A percentile compares a stretch with the other conserved stretches of the same genome.
phyloP scores from a whole-genome alignment of 2,888 invertebrate species.

The Drosophila lutescens region DNA sequence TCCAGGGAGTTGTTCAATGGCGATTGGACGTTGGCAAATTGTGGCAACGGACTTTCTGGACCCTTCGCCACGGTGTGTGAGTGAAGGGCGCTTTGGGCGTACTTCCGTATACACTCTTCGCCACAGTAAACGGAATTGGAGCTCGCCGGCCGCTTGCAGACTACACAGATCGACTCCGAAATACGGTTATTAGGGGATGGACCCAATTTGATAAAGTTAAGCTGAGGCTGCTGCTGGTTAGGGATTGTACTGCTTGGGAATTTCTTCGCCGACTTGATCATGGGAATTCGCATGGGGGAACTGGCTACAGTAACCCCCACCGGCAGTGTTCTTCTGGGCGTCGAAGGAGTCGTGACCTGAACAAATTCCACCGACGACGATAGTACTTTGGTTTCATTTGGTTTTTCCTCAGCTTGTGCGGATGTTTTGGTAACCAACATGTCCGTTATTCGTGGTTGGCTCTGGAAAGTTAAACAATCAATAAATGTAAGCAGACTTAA shows the following conservation, averaged over 20 bases:
- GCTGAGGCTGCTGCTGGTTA: slow-evolving; percentile 69
- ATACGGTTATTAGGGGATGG: slow-evolving; percentile 22
- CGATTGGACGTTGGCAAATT: slow-evolving; percentile 9
- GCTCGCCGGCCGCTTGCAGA: slow-evolving; percentile 90
- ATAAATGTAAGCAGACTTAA: neutral
- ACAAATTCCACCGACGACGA: slow-evolving; percentile 13
- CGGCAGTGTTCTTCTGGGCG: slow-evolving; percentile 22
- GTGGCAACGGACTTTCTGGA: slow-evolving; percentile 52
- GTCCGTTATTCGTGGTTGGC: slow-evolving; percentile 69
- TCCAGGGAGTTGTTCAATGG: slow-evolving; percentile 55
- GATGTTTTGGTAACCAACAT: slow-evolving; percentile 48
- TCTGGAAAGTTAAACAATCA: slow-evolving; percentile 26
- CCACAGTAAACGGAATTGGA: slow-evolving; percentile 95
- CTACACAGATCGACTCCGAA: slow-evolving; percentile 86
- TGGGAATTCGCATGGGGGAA: slow-evolving; percentile 8
- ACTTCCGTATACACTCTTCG: slow-evolving; percentile 93
- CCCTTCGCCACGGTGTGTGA: slow-evolving; percentile 62
- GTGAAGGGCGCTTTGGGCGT: slow-evolving; percentile 89
- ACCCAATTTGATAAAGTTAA: slow-evolving; percentile 66
- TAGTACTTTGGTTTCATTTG: slow-evolving; percentile 39
- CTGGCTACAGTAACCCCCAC: slow-evolving; percentile 9
- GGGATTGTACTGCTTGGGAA: slow-evolving; percentile 20
- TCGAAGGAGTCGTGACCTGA: slow-evolving; percentile 5
- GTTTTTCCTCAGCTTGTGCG: slow-evolving; percentile 9
- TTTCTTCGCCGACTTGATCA: slow-evolving; percentile 10